Percentiles rank a stretch among this genome's conserved stretches.
phyloP scores from a whole-genome alignment of 2,888 invertebrate genomes.

The Eupithecia centaureata region DNA sequence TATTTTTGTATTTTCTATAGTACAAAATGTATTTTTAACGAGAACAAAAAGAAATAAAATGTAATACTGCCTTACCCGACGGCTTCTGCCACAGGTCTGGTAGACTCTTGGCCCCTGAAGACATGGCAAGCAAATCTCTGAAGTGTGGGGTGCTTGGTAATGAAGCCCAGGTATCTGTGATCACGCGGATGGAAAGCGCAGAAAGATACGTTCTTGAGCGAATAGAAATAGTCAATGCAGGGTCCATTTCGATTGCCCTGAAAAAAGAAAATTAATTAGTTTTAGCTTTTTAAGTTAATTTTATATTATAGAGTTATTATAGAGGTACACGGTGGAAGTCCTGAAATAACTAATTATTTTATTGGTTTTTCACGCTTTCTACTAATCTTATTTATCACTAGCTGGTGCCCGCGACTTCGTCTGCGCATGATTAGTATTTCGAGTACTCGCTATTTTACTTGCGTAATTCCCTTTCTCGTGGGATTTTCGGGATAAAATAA shows the following conservation, averaged over 20 bases:
- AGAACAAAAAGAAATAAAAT: too few relatives aligned
- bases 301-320: too few relatives aligned
- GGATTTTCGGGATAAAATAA: too few relatives aligned
- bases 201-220: slow-evolving; percentile 98
- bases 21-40: too few relatives aligned
- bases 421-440: too few relatives aligned
- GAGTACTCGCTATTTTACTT: too few relatives aligned
- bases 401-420: too few relatives aligned
- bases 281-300: too few relatives aligned
- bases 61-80: slow-evolving; percentile 91
- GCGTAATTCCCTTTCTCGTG: too few relatives aligned
- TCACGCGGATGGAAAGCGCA: slow-evolving; percentile 99
- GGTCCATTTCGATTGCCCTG: slow-evolving; percentile 88
- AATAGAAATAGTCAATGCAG: slow-evolving; percentile 99
- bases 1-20: too few relatives aligned
- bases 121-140: slow-evolving; percentile 99
- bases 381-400: not conserved
- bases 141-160: slow-evolving; percentile 98
- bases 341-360: not conserved
- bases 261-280: slow-evolving; percentile 28
- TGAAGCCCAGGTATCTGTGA: slow-evolving; percentile 98
- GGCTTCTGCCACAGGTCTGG: slow-evolving; percentile 98
- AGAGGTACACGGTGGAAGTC: too few relatives aligned
- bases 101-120: slow-evolving; percentile 96
- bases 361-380: not conserved